Evolutionary conservation across 1,140 invertebrate genomes (phyloP).

Genomic region (Teleogryllus occipitalis): DNA sequence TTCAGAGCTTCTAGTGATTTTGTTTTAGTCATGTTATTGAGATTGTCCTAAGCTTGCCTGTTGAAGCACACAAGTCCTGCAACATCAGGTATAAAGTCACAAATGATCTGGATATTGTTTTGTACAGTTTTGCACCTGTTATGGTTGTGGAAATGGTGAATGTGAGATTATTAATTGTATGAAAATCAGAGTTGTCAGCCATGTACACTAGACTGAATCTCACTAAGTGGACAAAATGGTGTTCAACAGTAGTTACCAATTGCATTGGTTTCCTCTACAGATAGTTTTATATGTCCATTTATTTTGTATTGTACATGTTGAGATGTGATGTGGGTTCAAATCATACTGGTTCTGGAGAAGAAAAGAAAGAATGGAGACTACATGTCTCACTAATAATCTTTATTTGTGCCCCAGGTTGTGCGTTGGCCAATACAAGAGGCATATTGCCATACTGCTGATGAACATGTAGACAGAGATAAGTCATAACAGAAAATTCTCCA

Average conservation of each 20-base stretch:
- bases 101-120: too few relatives aligned
- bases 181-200: background rate
- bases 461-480: background rate
- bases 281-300: background rate
- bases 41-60: too few relatives aligned
- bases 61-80: too few relatives aligned
- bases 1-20: too few relatives aligned
- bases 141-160: too few relatives aligned
- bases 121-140: too few relatives aligned
- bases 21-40: too few relatives aligned
- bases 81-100: too few relatives aligned
- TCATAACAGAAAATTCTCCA: background rate
- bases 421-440: background rate
- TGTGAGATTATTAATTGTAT: too few relatives aligned
- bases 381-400: background rate
- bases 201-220: constrained; percentile 1
- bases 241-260: background rate
- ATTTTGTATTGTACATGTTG: background rate
- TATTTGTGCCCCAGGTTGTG: background rate
- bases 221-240: background rate
- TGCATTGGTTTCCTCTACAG: background rate
- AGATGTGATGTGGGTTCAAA: background rate
- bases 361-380: background rate
- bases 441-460: background rate
- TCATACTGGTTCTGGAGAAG: background rate